phyloP scores from a whole-genome alignment of 1,140 invertebrate genomes.

The Brachystomella parvula region DNA sequence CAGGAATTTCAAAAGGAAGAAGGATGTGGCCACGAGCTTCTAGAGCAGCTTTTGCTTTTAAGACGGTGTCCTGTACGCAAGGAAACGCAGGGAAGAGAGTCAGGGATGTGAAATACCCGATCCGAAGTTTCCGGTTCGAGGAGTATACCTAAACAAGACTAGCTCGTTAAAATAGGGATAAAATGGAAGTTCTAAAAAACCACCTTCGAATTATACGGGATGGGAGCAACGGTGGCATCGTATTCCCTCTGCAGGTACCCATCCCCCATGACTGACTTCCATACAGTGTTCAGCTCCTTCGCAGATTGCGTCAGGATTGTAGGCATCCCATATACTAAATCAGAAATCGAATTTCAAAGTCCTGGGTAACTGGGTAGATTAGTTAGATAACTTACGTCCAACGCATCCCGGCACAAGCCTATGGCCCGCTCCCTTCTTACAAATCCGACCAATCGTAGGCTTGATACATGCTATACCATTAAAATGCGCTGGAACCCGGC shows the following conservation, averaged over 20 bases:
- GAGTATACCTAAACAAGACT: no score
- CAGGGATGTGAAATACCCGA: conserved; percentile 21
- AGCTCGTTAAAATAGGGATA: not conserved
- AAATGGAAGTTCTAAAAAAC: no score
- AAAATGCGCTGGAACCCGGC: conserved; percentile 54
- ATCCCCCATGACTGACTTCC: not conserved
- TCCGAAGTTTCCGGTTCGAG: conserved; percentile 11
- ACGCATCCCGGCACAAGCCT: not conserved
- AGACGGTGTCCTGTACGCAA: conserved; percentile 7
- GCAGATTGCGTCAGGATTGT: conserved; percentile 16
- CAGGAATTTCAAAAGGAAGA: conserved; percentile 20
- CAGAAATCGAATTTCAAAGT: not conserved
- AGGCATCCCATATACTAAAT: conserved; percentile 13
- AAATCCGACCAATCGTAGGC: conserved; percentile 39
- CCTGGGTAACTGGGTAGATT: not conserved
- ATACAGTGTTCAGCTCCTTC: conserved; percentile 11
- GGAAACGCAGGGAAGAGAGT: conserved; percentile 9
- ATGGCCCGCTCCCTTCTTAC: not conserved
- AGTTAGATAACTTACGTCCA: conserved; percentile 7
- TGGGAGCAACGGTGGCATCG: conserved; percentile 23
- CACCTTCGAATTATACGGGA: conserved; percentile 35
- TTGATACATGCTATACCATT: conserved; percentile 55
- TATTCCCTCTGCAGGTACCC: conserved; percentile 14
- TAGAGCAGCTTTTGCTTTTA: conserved; percentile 16
- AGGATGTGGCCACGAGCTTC: conserved; percentile 17